Base-by-base conservation (phyloP, 1,140 invertebrate genomes). In the Coenobita brevimanus region DNA sequence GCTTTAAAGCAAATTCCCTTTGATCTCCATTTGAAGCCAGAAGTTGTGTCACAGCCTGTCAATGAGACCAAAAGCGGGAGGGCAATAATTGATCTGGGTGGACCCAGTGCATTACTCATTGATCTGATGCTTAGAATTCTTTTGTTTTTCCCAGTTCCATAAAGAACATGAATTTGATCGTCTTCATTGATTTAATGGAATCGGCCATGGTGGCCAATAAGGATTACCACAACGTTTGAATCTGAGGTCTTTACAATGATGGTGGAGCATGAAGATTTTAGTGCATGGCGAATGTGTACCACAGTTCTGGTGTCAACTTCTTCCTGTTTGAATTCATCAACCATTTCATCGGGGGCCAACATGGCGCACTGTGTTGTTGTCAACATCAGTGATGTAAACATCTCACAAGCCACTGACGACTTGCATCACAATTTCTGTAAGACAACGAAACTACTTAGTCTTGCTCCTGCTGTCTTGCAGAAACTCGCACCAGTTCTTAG, bases 201-300 rank as follows among this genome's bases (percentile, higher is more conserved):
- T 73, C 62, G 62, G n/a, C 6, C 8, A 64, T 64, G n/a, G n/a
- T 64, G 8, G 27, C 62, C 62, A 64, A 64, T 73, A 21, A 73
- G 38, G 69, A 73, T 38, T 73, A 73, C 69, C 33, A 38, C 69
- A 33, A 73, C 69, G 36, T 73, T 33, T 15, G 69, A 73, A 73
- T 73, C 38, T 73, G 69, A 73, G 6, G 69, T 73, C 69, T 73
- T 73, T 73, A 73, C 69, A 73, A 73, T 27, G n/a, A 73, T 73
- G 38, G 69, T 30, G 3, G 69, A 36, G 33, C 69, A 73, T 33
- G 69, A 73, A 73, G 69, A 73, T 27, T 8, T 67, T 24, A 67
- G 24, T 67, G 64, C 8, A 67, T 67, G 64, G 64, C 6, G 64
- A 67, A 73, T 73, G 38, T 73, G 69, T n/a, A 73, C 38, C 3